A percentile compares a stretch with the other conserved stretches of the same genome.
Conservation (phyloP, 2,113 vertebrate species). For the Orthochromis indermauri region DNA sequence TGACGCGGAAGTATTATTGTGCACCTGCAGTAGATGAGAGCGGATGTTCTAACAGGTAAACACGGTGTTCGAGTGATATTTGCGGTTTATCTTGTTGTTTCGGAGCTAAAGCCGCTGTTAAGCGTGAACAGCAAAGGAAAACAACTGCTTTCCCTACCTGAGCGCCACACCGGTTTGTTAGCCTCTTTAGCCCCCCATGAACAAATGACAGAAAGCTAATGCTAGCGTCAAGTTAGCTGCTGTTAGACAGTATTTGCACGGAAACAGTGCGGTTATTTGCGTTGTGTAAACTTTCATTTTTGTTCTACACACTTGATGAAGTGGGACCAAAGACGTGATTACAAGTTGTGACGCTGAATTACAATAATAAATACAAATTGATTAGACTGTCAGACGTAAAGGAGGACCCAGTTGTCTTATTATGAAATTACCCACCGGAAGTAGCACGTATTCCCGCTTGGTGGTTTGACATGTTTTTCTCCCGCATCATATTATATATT, state of each 20-base stretch:
- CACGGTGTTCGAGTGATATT: rapidly evolving
- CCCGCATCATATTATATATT: neutral
- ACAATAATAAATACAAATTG: neutral
- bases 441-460: neutral
- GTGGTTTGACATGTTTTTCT: neutral
- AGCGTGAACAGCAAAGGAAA: rapidly evolving
- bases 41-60: neutral
- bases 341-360: too few relatives aligned
- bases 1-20: neutral
- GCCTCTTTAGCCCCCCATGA: neutral
- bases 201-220: neutral
- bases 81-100: rapidly evolving
- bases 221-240: neutral
- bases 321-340: neutral
- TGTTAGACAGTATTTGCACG: neutral
- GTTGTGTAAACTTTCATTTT: neutral
- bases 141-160: rapidly evolving
- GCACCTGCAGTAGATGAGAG: neutral
- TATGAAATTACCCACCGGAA: neutral
- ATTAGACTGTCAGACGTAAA: neutral
- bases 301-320: neutral
- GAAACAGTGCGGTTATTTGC: neutral
- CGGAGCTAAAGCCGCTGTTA: neutral
- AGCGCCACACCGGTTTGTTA: rapidly evolving
- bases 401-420: rapidly evolving